Evolutionary conservation across 2,888 invertebrate species (phyloP).

Genomic region (Brachyptera putata): DNA sequence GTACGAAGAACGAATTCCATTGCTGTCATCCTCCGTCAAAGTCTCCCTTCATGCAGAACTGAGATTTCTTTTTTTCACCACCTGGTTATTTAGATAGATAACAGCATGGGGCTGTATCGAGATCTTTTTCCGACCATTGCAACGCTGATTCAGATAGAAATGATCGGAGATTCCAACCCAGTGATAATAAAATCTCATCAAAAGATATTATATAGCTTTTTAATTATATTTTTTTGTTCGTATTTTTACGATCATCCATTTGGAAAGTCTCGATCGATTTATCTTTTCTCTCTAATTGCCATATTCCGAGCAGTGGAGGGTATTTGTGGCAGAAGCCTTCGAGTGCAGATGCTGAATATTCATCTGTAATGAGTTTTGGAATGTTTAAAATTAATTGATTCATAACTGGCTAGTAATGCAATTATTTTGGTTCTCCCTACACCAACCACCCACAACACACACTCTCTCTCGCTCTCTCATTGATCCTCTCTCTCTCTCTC

Average conservation of each 20-base stretch:
- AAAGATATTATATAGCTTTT: constrained; percentile 1
- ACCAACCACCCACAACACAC: too few relatives aligned
- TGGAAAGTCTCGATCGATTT: not conserved
- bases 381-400: not conserved
- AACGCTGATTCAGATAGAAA: too few relatives aligned
- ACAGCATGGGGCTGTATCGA: too few relatives aligned
- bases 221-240: too few relatives aligned
- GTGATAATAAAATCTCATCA: constrained; percentile 9
- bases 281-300: not conserved
- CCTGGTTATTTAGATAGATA: too few relatives aligned
- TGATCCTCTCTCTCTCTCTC: too few relatives aligned
- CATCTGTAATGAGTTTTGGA: not conserved
- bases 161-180: constrained; percentile 1
- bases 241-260: not conserved
- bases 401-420: constrained; percentile 1
- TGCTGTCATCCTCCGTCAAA: not conserved
- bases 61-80: too few relatives aligned
- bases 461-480: too few relatives aligned
- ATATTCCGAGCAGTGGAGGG: not conserved
- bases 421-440: too few relatives aligned
- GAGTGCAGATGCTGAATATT: not conserved
- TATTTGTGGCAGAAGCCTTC: not conserved
- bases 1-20: too few relatives aligned
- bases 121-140: too few relatives aligned
- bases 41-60: not conserved